A percentile compares a stretch with the other conserved stretches of the same genome.
Evolutionary conservation across 2,797 vertebrate species (phyloP).

Genomic region (Todus mexicanus): DNA sequence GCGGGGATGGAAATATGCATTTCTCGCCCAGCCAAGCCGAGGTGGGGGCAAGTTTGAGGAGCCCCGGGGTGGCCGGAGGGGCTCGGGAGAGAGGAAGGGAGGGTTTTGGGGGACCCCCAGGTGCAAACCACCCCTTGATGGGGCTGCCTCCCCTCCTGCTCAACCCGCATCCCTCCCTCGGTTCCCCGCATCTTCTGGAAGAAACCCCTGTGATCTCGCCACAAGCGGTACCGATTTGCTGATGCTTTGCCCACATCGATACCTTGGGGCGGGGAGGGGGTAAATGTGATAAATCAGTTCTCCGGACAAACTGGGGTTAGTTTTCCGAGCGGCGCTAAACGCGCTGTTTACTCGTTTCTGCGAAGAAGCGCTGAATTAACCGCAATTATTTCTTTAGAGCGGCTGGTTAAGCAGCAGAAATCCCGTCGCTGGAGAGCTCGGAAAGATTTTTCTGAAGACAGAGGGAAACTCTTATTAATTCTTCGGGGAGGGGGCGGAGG

Average conservation of each 20-base stretch:
- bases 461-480: neutral
- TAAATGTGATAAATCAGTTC: neutral
- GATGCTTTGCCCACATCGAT: neutral
- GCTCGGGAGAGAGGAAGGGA: neutral
- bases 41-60: neutral
- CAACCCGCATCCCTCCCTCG: neutral
- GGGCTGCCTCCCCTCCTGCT: neutral
- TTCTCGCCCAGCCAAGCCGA: neutral
- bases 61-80: neutral
- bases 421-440: neutral
- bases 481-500: neutral
- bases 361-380: neutral
- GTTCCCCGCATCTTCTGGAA: neutral
- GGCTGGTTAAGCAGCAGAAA: neutral
- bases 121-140: neutral
- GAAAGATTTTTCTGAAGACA: neutral
- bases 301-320: neutral
- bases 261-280: neutral
- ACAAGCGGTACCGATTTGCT: neutral
- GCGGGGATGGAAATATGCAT: neutral
- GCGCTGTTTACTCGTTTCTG: neutral
- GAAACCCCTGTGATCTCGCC: neutral
- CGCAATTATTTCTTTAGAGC: neutral
- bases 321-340: neutral
- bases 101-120: accelerated